phyloP scores from a whole-genome alignment of 2,113 vertebrate genomes.

The Merops nubicus region DNA sequence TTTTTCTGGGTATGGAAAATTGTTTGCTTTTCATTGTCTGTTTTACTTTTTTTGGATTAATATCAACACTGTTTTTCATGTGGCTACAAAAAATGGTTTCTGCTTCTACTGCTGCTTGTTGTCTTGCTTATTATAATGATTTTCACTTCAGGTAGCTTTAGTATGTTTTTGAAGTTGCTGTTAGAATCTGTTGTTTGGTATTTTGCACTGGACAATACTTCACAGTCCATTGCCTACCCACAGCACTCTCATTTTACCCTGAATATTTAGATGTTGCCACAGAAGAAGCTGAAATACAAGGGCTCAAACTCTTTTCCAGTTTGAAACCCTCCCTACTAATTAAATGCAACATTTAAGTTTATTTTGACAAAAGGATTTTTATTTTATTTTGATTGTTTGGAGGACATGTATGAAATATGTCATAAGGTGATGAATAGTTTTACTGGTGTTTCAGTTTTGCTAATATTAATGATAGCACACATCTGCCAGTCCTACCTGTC shows the following conservation, averaged over 20 bases:
- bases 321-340: neutral
- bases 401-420: neutral
- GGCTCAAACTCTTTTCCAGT: neutral
- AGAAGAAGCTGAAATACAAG: neutral
- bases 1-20: neutral
- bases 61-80: neutral
- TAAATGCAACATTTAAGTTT: neutral
- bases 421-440: neutral
- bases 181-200: neutral
- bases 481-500: neutral
- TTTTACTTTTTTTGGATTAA: neutral
- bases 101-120: neutral
- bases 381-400: neutral
- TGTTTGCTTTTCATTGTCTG: neutral
- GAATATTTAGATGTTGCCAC: neutral
- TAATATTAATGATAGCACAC: neutral
- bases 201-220: neutral
- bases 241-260: neutral
- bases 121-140: neutral
- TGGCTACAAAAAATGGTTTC: neutral
- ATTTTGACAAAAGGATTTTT: neutral
- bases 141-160: neutral
- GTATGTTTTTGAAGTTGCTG: neutral
- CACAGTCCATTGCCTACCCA: neutral
- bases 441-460: neutral